phyloP scores from a whole-genome alignment of 2,113 vertebrate species.

The Loxodonta africana region DNA sequence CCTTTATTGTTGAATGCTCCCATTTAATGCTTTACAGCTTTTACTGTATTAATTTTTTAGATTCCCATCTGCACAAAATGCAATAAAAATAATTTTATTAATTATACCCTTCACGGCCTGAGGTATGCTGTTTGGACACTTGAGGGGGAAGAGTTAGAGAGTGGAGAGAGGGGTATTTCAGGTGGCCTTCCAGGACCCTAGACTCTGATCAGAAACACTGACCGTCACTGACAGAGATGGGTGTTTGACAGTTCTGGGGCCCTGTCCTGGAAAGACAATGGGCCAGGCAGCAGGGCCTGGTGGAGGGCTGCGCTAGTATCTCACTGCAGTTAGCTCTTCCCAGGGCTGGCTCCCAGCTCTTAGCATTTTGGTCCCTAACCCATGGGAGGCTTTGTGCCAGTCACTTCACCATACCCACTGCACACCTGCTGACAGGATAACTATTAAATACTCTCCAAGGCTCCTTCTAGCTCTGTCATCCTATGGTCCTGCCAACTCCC shows the following conservation, averaged over 20 bases:
- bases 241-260: neutral
- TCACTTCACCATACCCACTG: neutral
- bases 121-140: slow-evolving; percentile 67
- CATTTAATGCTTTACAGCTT: slow-evolving; percentile 96
- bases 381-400: neutral
- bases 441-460: neutral
- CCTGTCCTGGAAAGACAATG: neutral
- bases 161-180: neutral
- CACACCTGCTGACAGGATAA: neutral
- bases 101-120: slow-evolving; percentile 92
- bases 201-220: neutral
- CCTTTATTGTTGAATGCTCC: slow-evolving; percentile 96
- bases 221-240: neutral
- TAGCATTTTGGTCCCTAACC: neutral
- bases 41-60: slow-evolving; percentile 98
- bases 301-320: neutral
- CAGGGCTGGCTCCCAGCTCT: neutral
- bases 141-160: neutral
- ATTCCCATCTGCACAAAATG: slow-evolving; percentile 99
- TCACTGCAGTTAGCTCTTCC: neutral
- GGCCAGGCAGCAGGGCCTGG: neutral
- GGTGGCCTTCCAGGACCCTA: neutral
- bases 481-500: neutral
- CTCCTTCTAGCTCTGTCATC: neutral
- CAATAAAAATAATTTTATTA: slow-evolving; percentile 99